Percentiles rank a stretch among this genome's conserved stretches.
Conservation (phyloP, 92 coral and sea anemone genomes). For the Palythoa grandiflora region DNA sequence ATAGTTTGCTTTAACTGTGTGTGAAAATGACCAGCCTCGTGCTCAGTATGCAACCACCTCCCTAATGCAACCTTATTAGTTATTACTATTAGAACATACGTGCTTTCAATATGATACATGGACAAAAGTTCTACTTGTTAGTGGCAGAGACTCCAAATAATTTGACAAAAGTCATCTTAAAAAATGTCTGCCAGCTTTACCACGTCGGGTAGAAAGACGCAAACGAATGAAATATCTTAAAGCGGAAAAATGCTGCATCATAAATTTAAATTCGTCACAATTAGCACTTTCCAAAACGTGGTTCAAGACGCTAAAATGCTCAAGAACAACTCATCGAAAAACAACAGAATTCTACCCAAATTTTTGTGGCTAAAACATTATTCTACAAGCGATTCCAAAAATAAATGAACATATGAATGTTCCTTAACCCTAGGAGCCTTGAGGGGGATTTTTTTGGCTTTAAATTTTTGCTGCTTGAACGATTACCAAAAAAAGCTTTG, state of each 20-base stretch:
- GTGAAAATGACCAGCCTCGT: slow-evolving; percentile 11
- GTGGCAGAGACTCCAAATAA: slow-evolving; percentile 11
- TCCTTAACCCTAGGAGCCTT: slow-evolving; percentile 5
- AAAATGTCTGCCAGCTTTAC: slow-evolving; percentile 7
- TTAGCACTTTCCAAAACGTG: slow-evolving; percentile 4
- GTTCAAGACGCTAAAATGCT: slow-evolving; percentile 4
- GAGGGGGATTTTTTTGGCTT: neutral
- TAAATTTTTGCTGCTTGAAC: neutral
- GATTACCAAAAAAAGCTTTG: slow-evolving; percentile 2
- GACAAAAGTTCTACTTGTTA: slow-evolving; percentile 2
- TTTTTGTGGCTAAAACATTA: neutral
- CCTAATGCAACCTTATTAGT: slow-evolving; percentile 6
- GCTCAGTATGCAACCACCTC: slow-evolving; percentile 12
- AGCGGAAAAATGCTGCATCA: slow-evolving; percentile 4
- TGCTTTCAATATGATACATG: slow-evolving; percentile 9
- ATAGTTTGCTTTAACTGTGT: slow-evolving; percentile 9
- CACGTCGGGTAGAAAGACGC: slow-evolving; percentile 1
- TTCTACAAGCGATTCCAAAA: neutral
- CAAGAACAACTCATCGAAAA: slow-evolving; percentile 3
- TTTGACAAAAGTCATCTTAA: slow-evolving; percentile 5
- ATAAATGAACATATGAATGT: slow-evolving; percentile 1
- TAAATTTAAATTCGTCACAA: slow-evolving; percentile 1
- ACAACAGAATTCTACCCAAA: neutral
- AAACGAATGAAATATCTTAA: slow-evolving; percentile 1
- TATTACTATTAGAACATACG: slow-evolving; percentile 4